These are phyloP conservation scores for Ricordea florida DNA, from an alignment of 92 coral and sea anemone species.

Conservation along the genomic window DNA sequence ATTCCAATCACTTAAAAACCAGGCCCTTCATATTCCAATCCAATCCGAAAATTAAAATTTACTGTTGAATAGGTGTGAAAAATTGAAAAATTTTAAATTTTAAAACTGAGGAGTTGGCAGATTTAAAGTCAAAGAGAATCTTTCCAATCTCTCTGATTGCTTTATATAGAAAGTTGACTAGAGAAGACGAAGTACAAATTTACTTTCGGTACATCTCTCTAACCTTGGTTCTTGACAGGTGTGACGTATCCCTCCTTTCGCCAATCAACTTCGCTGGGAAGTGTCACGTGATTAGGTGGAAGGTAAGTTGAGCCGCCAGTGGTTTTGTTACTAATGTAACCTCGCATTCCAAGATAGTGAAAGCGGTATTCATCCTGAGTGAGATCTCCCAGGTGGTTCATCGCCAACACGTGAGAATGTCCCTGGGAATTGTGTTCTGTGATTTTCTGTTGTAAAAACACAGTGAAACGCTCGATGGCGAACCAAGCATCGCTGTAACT, in stretches of 20 bases:
- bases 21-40: no score
- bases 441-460: constrained; percentile 56
- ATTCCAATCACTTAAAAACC: no score
- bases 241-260: constrained; percentile 90
- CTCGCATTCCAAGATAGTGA: constrained; percentile 58
- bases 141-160: no score
- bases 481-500: background rate
- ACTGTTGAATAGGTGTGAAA: no score
- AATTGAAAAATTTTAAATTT: no score
- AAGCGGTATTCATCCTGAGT: constrained; percentile 71
- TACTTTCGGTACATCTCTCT: background rate
- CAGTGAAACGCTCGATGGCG: background rate
- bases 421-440: constrained; percentile 59
- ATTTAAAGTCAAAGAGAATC: no score
- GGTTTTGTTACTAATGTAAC: constrained; percentile 33
- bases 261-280: constrained; percentile 83
- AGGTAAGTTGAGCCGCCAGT: constrained; percentile 33
- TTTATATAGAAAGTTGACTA: no score
- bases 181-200: background rate
- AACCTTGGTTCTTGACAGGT: constrained; percentile 84
- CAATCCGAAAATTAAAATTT: no score
- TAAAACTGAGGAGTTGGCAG: no score
- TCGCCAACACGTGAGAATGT: constrained; percentile 63
- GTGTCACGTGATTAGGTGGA: constrained; percentile 51
- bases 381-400: constrained; percentile 86